Conservation (phyloP, 2,888 invertebrate species). For the Caenorhabditis plicata region DNA sequence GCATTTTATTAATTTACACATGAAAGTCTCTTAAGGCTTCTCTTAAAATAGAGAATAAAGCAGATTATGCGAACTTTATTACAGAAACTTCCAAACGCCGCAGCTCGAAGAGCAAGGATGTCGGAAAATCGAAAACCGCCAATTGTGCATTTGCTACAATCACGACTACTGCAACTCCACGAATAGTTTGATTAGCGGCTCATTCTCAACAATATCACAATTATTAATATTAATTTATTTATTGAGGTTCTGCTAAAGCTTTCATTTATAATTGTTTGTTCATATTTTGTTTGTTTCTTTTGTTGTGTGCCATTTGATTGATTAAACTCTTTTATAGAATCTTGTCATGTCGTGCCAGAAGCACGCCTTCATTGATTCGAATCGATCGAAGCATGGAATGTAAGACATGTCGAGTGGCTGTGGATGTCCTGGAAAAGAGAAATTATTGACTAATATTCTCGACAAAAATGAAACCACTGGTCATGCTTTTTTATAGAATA, state of each 20-base stretch:
- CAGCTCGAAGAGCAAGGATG: conserved; percentile 36
- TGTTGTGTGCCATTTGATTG: too few relatives aligned
- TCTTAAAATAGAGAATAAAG: neutral
- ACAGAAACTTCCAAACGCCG: conserved; percentile 10
- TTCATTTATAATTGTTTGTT: too few relatives aligned
- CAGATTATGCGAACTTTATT: conserved; percentile 3
- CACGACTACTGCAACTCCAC: conserved; percentile 26
- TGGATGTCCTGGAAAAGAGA: conserved; percentile 40
- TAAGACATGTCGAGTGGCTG: conserved; percentile 54
- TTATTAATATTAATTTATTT: too few relatives aligned
- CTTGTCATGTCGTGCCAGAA: conserved; percentile 58
- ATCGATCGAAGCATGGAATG: conserved; percentile 58
- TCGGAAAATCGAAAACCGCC: conserved; percentile 26
- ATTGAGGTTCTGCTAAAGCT: too few relatives aligned
- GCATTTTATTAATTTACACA: too few relatives aligned
- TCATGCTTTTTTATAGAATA: too few relatives aligned
- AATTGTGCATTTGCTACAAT: conserved; percentile 33
- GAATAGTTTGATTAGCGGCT: too few relatives aligned
- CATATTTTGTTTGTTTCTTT: too few relatives aligned
- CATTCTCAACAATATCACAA: too few relatives aligned
- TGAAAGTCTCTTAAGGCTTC: neutral
- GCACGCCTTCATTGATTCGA: conserved; percentile 59
- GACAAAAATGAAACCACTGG: too few relatives aligned
- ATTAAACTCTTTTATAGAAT: conserved; percentile 37
- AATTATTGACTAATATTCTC: conserved; percentile 1